A percentile compares a stretch with the other conserved stretches of the same genome.
These are phyloP conservation scores for Drosophila kurseongensis DNA, from an alignment of 1,140 invertebrate species.

Conservation along the genomic window DNA sequence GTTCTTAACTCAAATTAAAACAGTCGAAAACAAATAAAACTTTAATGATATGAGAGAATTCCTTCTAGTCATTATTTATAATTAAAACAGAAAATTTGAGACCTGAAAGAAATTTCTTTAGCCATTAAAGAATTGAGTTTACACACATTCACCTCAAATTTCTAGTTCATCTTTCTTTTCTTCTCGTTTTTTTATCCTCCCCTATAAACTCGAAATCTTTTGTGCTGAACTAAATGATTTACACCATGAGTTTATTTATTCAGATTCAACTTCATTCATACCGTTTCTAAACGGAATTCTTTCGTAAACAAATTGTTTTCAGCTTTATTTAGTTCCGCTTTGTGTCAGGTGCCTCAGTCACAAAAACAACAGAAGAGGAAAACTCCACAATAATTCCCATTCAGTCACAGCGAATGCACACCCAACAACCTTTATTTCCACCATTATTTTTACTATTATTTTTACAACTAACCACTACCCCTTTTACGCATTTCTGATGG, in stretches of 20 bases:
- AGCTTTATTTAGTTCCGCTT: conserved; percentile 32
- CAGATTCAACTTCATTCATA: conserved; percentile 12
- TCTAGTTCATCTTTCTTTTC: conserved; percentile 8
- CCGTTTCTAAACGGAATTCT: conserved; percentile 13
- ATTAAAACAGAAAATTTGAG: conserved; percentile 2
- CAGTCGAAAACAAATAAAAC: background rate
- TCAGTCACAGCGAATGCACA: conserved; percentile 17
- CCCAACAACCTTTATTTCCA: conserved; percentile 10
- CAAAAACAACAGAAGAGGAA: background rate
- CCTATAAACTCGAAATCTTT: background rate
- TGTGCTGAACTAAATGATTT: background rate
- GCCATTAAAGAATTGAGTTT: background rate
- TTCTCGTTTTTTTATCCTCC: background rate
- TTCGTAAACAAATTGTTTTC: conserved; percentile 18
- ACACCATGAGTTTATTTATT: background rate
- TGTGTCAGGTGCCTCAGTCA: conserved; percentile 20
- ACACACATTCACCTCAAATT: conserved; percentile 5
- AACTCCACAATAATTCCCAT: background rate
- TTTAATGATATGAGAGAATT: background rate
- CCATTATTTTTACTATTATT: conserved; percentile 29
- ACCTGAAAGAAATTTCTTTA: background rate
- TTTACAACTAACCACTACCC: conserved; percentile 18
- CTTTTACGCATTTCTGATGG: conserved; percentile 31
- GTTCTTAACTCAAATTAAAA: background rate
- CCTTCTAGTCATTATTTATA: background rate